phyloP scores from a whole-genome alignment of 2,888 invertebrate genomes.

The Meiosimyza decipiens region DNA sequence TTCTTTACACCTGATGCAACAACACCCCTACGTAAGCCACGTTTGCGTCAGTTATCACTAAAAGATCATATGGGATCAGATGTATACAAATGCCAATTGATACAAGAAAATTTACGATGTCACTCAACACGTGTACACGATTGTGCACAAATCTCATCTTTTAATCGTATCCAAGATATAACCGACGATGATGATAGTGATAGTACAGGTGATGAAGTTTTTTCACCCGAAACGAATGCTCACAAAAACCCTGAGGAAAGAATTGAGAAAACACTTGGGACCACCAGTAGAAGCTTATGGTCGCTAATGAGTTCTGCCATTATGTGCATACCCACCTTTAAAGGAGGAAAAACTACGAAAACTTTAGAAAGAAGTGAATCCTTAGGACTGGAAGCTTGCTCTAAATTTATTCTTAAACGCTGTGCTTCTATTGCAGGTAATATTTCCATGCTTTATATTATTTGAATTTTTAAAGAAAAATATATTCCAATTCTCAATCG shows the following conservation, averaged over 20 bases:
- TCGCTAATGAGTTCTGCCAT: slow-evolving; percentile 55
- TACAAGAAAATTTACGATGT: slow-evolving; percentile 48
- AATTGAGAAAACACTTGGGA: neutral
- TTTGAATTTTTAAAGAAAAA: neutral
- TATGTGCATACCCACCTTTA: slow-evolving; percentile 55
- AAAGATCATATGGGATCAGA: slow-evolving; percentile 10
- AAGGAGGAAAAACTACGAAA: slow-evolving; percentile 30
- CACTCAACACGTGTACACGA: slow-evolving; percentile 50
- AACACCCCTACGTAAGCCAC: slow-evolving; percentile 38
- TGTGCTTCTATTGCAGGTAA: slow-evolving; percentile 63
- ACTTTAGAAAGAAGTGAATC: slow-evolving; percentile 27
- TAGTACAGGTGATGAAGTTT: slow-evolving; percentile 48
- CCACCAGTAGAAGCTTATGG: slow-evolving; percentile 42
- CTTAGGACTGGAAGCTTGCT: slow-evolving; percentile 34
- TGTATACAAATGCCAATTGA: slow-evolving; percentile 42
- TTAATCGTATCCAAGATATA: slow-evolving; percentile 50
- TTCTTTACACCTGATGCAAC: slow-evolving; percentile 53
- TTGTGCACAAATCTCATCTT: slow-evolving; percentile 40
- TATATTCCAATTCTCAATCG: too few relatives aligned
- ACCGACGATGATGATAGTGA: slow-evolving; percentile 32
- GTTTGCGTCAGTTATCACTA: neutral
- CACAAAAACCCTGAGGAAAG: slow-evolving; percentile 27
- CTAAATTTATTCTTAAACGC: slow-evolving; percentile 56
- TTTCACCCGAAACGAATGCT: slow-evolving; percentile 38
- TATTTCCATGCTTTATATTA: slow-evolving; percentile 13